Base-by-base conservation (phyloP, 1,140 invertebrate species). In the Drosophila athabasca region DNA sequence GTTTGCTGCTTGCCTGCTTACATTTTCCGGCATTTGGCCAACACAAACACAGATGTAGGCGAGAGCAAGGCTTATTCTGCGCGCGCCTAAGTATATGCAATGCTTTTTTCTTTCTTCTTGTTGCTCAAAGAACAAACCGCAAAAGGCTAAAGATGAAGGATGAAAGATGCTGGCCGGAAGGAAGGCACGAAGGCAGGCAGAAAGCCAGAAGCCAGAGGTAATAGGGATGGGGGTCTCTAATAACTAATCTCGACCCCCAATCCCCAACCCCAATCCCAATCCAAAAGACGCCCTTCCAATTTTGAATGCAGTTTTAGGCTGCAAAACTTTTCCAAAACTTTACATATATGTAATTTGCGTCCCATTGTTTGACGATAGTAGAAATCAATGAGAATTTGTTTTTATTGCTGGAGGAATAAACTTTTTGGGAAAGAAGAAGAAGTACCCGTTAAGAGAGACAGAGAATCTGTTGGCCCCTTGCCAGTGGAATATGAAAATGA, bases 1-100 rank as follows among this genome's bases (percentile, higher is more conserved):
- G 75, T 39, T 85, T 87, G 82, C 82, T 85, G 82, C 74, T 87
- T 82, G 82, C 82, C 82, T 85, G 82, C 82, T 85, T 85, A 85
- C 82, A 85, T 82, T 87, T 87, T 87, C 82, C 82, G 82, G 79
- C 82, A 76, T 39, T 62, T 69, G 51, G 66, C 66, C 77, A 61
- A 70, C 19, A 53, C 19, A 31, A 0, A 66, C 13, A 64, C 31
- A 51, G 13, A 50, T 24, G 35, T 5, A 35, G 9, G 43, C 22
- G 44, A 53, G 15, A 39, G 44, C 65, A 62, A 75, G 62, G 55
- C 50, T 70, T 84, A 76, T 79, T 69, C 70, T 81, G 81, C 69
- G 77, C 77, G 81, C 82, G 82, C 82, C 82, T 76, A 87, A 85
- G 58, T 85, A 50, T 66, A 87, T 72, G 82, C 82, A 82, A 75